Base-by-base conservation (phyloP, 2,888 invertebrate species). In the Magallana nippona region DNA sequence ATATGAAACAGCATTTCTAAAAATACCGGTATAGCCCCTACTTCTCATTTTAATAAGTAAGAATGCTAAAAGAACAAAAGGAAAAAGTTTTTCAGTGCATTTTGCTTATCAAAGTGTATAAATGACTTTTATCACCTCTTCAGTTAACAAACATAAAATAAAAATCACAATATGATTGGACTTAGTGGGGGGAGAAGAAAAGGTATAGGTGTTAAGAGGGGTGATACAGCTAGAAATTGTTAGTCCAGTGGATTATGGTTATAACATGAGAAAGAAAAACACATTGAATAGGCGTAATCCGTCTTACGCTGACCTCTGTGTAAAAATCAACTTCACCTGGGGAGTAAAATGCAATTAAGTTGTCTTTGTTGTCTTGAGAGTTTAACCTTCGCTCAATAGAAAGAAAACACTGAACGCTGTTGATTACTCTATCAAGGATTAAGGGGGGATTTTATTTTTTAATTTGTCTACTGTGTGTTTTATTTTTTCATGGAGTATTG, bases 341-440 rank as follows among this genome's bases (percentile, higher is more conserved):
- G 71, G 71, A 27, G 32, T 71, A 71, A 71, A 71, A 71, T 71
- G 71, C 71, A 71, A 71, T 71, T 71, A 71, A 71, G 32, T 27
- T 22, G 71, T 71, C 71, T 71, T 27, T 71, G 71, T 71, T 71
- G 71, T 71, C 27, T 32, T 71, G 71, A 22, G 71, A 71, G 71
- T 71, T 71, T 71, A 71, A 71, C 71, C 22, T 71, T 60, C 32
- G 13, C 71, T 71, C 71, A 71, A 27, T 71, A 27, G 71, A 71
- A 71, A 27, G 27, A 71, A 71, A 71, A 71, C 27, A 71, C 15
- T 71, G 32, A 71, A 32, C 22, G 71, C 17, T 27, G 71, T 71
- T 22, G 71, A 71, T 71, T 71, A 71, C 27, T 71, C 71, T 71
- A 13, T 71, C 71, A 32, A 22, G 71, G 22, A 22, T 22, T 44